Conservation (phyloP, 2,113 vertebrate genomes). For the Dromaius novaehollandiae region DNA sequence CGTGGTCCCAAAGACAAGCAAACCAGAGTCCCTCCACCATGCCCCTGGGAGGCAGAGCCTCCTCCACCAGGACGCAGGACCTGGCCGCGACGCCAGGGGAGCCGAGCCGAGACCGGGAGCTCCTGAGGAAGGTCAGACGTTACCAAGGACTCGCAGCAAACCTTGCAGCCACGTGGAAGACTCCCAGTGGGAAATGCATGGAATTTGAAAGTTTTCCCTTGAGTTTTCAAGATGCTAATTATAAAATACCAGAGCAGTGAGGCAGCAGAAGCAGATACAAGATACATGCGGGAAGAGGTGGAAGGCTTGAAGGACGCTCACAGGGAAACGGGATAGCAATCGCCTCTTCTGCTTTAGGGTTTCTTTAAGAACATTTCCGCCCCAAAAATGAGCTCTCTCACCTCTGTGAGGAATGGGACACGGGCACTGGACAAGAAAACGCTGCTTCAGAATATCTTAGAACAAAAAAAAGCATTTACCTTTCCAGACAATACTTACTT, state of each 20-base stretch:
- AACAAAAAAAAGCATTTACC: neutral
- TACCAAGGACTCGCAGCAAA: slow-evolving; percentile 30
- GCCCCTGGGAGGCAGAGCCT: neutral
- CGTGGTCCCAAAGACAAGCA: neutral
- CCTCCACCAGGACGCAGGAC: neutral
- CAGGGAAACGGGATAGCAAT: neutral
- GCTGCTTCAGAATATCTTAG: neutral
- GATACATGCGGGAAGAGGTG: neutral
- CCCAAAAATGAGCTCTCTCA: neutral
- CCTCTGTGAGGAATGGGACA: neutral
- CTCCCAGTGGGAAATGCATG: neutral
- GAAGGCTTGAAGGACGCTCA: neutral
- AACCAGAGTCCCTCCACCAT: neutral
- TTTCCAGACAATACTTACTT: neutral
- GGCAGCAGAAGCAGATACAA: slow-evolving; percentile 18
- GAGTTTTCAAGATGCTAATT: slow-evolving; percentile 33
- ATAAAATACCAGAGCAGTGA: slow-evolving; percentile 30
- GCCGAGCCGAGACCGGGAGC: neutral
- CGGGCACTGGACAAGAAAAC: neutral
- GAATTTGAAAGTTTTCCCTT: slow-evolving; percentile 16
- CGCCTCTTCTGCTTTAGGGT: neutral
- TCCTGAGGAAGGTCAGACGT: neutral
- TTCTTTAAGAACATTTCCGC: neutral
- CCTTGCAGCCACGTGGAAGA: neutral
- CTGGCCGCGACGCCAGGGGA: neutral